phyloP scores from a whole-genome alignment of 2,113 vertebrate genomes.

The Paramisgurnus dabryanus region DNA sequence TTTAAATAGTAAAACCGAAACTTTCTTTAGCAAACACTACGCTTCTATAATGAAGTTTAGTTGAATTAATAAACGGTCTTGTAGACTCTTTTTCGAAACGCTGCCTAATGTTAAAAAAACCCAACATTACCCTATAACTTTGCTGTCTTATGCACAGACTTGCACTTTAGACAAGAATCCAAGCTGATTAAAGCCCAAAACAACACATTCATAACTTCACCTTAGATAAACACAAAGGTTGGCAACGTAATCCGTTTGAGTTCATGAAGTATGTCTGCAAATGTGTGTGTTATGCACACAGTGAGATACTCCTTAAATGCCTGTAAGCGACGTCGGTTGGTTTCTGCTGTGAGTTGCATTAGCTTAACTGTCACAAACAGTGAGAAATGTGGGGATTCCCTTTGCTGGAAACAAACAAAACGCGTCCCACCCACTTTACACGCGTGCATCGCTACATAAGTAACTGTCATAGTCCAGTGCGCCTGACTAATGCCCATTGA shows the following conservation, averaged over 20 bases:
- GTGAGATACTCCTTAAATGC: conserved; percentile 20
- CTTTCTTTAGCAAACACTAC: not conserved
- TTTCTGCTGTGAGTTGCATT: conserved; percentile 17
- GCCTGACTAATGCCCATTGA: conserved; percentile 63
- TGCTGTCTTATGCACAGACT: conserved; percentile 28
- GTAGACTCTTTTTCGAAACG: not conserved
- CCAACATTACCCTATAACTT: conserved; percentile 6
- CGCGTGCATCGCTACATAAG: conserved; percentile 59
- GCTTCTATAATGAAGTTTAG: not conserved
- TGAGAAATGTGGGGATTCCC: conserved; percentile 69
- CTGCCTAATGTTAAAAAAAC: not conserved
- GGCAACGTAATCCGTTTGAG: conserved; percentile 25
- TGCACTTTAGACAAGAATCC: conserved; percentile 28
- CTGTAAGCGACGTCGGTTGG: not conserved
- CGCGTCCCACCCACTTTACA: conserved; percentile 53
- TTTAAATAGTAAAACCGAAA: not conserved
- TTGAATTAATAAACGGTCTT: not conserved
- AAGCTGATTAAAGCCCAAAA: conserved; percentile 40
- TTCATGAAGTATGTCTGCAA: conserved; percentile 18
- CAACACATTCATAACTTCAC: conserved; percentile 35
- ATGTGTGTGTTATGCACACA: not conserved
- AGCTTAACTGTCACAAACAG: conserved; percentile 7
- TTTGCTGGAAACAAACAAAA: conserved; percentile 65
- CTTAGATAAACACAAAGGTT: conserved; percentile 28
- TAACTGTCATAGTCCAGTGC: conserved; percentile 58